A percentile compares a stretch with the other conserved stretches of the same genome.
Evolutionary conservation across 2,797 vertebrate genomes (phyloP).

Genomic region (Neosilurus hyrtlii): DNA sequence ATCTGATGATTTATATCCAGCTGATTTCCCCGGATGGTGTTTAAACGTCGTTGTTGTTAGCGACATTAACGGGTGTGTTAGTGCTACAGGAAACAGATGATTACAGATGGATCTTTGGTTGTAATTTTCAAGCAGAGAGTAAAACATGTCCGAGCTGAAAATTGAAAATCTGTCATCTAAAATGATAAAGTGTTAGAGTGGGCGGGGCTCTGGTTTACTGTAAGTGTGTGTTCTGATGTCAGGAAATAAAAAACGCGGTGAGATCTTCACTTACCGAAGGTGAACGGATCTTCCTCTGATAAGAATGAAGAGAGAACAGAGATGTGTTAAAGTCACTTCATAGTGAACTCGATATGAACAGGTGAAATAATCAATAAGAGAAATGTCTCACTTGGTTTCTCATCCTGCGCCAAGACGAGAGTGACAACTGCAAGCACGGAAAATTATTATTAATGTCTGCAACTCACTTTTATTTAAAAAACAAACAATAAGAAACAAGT

Average conservation of each 20-base stretch:
- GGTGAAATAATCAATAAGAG: background rate
- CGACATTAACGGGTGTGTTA: background rate
- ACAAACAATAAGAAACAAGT: background rate
- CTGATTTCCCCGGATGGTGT: background rate
- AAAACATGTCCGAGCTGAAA: background rate
- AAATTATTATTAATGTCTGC: background rate
- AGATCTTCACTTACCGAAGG: conserved; percentile 68
- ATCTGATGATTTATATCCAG: background rate
- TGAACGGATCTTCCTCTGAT: conserved; percentile 72
- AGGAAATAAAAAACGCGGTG: no score
- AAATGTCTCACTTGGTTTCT: conserved; percentile 58
- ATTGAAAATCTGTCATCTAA: background rate
- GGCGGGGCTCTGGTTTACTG: background rate
- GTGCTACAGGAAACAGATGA: background rate
- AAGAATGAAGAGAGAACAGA: conserved; percentile 40
- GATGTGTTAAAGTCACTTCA: background rate
- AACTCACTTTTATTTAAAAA: background rate
- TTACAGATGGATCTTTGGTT: background rate
- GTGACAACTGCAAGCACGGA: conserved; percentile 65
- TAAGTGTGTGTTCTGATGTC: background rate
- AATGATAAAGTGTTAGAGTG: background rate
- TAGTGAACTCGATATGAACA: background rate
- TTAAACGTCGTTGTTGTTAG: background rate
- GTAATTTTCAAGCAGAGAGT: background rate
- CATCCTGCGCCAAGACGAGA: conserved; percentile 69